Evolutionary conservation across 2,113 vertebrate species (phyloP).

Genomic region (Ictidomys tridecemlineatus): DNA sequence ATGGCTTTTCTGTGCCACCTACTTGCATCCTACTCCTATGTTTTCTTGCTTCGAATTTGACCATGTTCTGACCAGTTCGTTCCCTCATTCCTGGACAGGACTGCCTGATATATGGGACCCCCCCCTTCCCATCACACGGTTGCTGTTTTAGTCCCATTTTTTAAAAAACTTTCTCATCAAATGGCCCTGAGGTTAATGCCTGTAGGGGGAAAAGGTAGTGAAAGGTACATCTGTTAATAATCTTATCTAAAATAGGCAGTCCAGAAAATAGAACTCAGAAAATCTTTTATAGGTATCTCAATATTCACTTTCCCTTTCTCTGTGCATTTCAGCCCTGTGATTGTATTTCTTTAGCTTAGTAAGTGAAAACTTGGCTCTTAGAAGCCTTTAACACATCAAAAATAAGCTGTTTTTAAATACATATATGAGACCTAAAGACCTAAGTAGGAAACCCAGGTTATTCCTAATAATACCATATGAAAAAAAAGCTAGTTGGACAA

Average conservation of each 20-base stretch:
- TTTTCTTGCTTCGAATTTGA: background rate
- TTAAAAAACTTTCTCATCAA: background rate
- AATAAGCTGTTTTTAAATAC: background rate
- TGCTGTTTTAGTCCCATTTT: background rate
- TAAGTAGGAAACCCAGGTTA: background rate
- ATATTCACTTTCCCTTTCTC: background rate
- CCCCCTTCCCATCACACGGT: background rate
- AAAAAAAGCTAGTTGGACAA: background rate
- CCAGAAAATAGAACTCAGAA: background rate
- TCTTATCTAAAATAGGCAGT: background rate
- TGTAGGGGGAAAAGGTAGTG: background rate
- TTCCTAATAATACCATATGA: background rate
- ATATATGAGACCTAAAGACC: background rate
- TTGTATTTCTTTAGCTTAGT: background rate
- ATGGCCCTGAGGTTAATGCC: background rate
- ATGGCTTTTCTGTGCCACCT: background rate
- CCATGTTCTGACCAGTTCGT: background rate
- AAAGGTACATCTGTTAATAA: background rate
- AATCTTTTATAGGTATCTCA: background rate
- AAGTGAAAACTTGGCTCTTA: background rate
- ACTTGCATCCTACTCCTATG: background rate
- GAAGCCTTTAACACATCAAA: constrained; percentile 44
- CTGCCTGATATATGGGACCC: background rate
- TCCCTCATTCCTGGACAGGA: background rate
- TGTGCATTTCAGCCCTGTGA: background rate